Base-by-base conservation (phyloP, 35 echinoderm and acorn worm genomes). In the Chiridota heheva region DNA sequence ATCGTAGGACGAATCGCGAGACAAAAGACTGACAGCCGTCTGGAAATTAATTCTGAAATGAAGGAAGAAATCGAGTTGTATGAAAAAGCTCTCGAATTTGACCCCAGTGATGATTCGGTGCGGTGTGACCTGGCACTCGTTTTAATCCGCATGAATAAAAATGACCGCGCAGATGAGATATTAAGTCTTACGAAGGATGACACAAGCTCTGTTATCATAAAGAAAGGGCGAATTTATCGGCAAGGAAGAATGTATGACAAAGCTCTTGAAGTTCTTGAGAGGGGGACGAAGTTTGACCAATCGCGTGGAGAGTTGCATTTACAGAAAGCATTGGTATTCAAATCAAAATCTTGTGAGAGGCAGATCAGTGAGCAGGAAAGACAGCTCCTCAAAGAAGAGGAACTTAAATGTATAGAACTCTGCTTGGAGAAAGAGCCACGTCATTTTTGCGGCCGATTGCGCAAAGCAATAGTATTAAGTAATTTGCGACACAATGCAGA, bases 201-300 rank as follows among this genome's bases (percentile, higher is more conserved):
- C 10, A 20, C 47, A 13, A 58, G 73, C 20, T 20, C 56, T 58
- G 35, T 77, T 2, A 58, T 77, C 28, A 17, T 77, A 27, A 36
- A 55, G 30, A 77, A 77, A 58, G 47, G n/a, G n/a, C 73, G 73
- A 30, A 58, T 77, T 34, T 77, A 77, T 77, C 73, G 73, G 16
- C 0, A 27, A 40, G 29, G 24, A 40, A 36, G 18, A 34, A 35
- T 58, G 30, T 34, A 12, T 7, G 34, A 58, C 2, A 56, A 59
- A 40, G 36, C 48, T 4, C 31, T 77, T 30, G 45, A 77, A 27
- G 51, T 77, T 4, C 44, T 77, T 5, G 13, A 37, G 31, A 40
- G 60, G 36, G 73, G 49, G n/a, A n/a, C n/a, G n/a, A n/a, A n/a
- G n/a, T n/a, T n/a, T n/a, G n/a, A n/a, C n/a, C n/a, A n/a, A n/a